These are phyloP conservation scores for Drosophila varians DNA, from an alignment of 1,140 invertebrate species.

Conservation along the genomic window DNA sequence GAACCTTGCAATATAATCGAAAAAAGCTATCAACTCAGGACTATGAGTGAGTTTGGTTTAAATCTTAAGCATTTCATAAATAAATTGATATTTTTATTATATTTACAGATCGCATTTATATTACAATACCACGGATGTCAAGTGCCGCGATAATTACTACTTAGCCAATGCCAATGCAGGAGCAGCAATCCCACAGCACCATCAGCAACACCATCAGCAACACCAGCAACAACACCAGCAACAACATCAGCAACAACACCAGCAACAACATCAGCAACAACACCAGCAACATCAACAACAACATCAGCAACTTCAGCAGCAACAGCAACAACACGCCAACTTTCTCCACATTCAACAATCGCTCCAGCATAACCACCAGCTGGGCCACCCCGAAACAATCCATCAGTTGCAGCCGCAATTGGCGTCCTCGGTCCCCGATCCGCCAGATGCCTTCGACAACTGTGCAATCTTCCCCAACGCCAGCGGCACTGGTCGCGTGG, in stretches of 20 bases:
- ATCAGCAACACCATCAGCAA: slow-evolving; percentile 49
- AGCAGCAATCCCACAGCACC: slow-evolving; percentile 28
- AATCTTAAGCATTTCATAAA: too few relatives aligned
- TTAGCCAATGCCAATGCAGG: slow-evolving; percentile 34
- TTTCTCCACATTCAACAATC: slow-evolving; percentile 52
- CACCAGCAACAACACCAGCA: slow-evolving; percentile 36
- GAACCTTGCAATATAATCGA: slow-evolving; percentile 79
- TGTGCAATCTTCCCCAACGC: slow-evolving; percentile 54
- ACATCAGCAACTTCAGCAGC: slow-evolving; percentile 46
- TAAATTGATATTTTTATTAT: too few relatives aligned
- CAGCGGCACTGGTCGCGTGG: slow-evolving; percentile 52
- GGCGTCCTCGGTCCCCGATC: slow-evolving; percentile 50
- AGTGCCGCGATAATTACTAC: slow-evolving; percentile 80
- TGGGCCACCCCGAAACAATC: slow-evolving; percentile 43
- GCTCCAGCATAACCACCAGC: slow-evolving; percentile 56
- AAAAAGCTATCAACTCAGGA: slow-evolving; percentile 77
- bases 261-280: slow-evolving; percentile 25
- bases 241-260: slow-evolving; percentile 15
- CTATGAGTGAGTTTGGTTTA: slow-evolving; percentile 81
- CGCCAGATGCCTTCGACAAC: slow-evolving; percentile 51
- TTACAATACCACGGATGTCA: slow-evolving; percentile 74
- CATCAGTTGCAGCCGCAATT: slow-evolving; percentile 59
- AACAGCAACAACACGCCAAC: slow-evolving; percentile 35
- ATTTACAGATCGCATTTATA: slow-evolving; percentile 68
- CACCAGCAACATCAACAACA: slow-evolving; percentile 40